These are phyloP conservation scores for Malurus leucopterus DNA, from an alignment of 2,797 vertebrate genomes.

Conservation along the genomic window DNA sequence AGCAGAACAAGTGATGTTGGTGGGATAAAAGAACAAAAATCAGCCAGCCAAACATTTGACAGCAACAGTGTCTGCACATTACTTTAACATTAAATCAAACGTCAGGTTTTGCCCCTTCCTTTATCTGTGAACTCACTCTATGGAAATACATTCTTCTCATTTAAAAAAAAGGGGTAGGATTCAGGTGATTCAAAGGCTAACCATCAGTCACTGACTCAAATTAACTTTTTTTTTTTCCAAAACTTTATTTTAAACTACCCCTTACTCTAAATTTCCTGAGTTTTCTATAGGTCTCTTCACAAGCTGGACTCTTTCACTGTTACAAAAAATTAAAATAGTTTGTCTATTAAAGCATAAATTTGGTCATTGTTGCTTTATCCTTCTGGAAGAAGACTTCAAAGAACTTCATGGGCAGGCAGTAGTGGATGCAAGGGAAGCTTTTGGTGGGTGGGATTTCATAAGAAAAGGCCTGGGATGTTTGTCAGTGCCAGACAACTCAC, in stretches of 20 bases:
- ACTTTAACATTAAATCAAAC: neutral
- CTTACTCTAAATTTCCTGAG: neutral
- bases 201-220: neutral
- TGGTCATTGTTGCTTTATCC: neutral
- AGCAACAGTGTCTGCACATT: neutral
- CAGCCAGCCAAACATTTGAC: neutral
- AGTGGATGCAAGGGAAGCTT: constrained; percentile 16
- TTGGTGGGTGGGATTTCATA: constrained; percentile 9
- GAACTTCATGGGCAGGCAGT: neutral
- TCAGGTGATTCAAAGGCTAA: neutral
- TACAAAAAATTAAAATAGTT: neutral
- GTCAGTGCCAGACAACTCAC: neutral
- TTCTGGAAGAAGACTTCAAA: constrained; percentile 5
- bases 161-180: neutral
- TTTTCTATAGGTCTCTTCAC: neutral
- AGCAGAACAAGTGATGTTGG: neutral
- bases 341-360: neutral
- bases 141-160: neutral
- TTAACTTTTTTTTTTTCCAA: neutral
- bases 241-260: neutral
- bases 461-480: neutral
- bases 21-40: neutral
- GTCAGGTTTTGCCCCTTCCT: neutral
- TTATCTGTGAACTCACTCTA: neutral
- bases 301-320: neutral